Base-by-base conservation (phyloP, 2,888 invertebrate genomes). In the Physocephala rufipes region DNA sequence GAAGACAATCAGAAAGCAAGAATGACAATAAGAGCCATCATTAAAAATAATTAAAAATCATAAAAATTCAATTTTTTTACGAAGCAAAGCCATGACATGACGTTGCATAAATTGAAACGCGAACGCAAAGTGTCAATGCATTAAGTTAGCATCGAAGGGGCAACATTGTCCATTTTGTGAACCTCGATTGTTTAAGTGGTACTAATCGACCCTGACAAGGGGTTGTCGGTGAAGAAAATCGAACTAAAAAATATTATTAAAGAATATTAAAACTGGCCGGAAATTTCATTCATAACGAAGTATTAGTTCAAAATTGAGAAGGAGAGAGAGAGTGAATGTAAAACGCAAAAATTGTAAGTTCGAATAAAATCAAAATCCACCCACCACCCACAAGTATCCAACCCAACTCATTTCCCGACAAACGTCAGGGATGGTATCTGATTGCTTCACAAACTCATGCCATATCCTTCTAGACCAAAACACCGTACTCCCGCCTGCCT, bases 41-140 rank as follows among this genome's bases (percentile, higher is more conserved):
- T 82, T 82, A 82, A 82, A 82, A 82, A 81, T 81, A 81, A 81
- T 81, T 82, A 82, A 81, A 81, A 81, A 81, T 81, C 82, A 81
- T 82, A 81, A 82, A 81, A 82, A 79, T 80, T 82, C 80, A 81
- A 81, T 81, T 81, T 70, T 68, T 68, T 72, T 19, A n/a, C 59
- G 58, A 61, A 59, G 43, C 21, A 24, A 43, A 70, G 21, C 36
- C 68, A 66, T 71, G 73, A 71, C 67, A 53, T 71, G 73, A 71
- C 67, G 45, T 53, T 71, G 71, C 68, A 71, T 65, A 67, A 71
- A 55, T 73, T 28, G 62, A 24, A 49, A 15, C 4, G 15, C 7
- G 9, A 36, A 36, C 36, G 36, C 36, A 36, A 36, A 36, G 36
- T 36, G 36, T 36, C 36, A 36, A 36, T 9, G 36, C 53, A 26